These are phyloP conservation scores for Caiman crocodilus DNA, from an alignment of 2,797 vertebrate species.

Conservation along the genomic window DNA sequence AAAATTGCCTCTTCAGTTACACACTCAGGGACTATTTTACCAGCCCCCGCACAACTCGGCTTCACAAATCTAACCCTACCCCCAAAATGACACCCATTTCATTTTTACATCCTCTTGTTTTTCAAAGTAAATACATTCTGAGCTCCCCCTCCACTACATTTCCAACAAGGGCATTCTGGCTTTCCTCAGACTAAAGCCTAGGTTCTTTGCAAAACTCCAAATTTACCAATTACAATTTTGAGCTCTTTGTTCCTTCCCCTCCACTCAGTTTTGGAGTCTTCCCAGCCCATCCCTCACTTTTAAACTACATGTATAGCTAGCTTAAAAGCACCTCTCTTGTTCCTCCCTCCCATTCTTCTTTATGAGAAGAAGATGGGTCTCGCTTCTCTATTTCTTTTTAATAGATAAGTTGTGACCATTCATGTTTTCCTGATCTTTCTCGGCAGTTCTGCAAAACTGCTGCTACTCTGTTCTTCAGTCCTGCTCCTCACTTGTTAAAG, in stretches of 20 bases:
- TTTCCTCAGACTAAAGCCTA: neutral
- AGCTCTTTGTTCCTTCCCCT: neutral
- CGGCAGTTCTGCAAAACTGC: no score
- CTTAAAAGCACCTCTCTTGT: neutral
- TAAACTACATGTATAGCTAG: no score
- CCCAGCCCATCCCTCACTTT: no score
- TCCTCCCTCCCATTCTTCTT: accelerated
- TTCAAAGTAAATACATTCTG: neutral
- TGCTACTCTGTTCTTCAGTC: neutral
- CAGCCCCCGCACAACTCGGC: neutral
- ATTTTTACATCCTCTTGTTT: neutral
- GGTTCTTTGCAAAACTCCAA: accelerated
- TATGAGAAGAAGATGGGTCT: neutral
- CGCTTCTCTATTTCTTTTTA: no score
- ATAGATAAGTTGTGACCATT: no score
- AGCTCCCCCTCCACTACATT: neutral
- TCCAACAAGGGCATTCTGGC: neutral
- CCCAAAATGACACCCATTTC: neutral
- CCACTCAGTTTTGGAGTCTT: neutral
- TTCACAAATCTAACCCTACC: neutral
- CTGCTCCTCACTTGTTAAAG: neutral
- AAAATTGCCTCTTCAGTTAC: neutral
- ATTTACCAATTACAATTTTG: neutral
- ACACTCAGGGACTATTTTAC: neutral
- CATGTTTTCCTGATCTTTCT: no score